Conservation (phyloP, 2,113 vertebrate genomes). For the Charina bottae region DNA sequence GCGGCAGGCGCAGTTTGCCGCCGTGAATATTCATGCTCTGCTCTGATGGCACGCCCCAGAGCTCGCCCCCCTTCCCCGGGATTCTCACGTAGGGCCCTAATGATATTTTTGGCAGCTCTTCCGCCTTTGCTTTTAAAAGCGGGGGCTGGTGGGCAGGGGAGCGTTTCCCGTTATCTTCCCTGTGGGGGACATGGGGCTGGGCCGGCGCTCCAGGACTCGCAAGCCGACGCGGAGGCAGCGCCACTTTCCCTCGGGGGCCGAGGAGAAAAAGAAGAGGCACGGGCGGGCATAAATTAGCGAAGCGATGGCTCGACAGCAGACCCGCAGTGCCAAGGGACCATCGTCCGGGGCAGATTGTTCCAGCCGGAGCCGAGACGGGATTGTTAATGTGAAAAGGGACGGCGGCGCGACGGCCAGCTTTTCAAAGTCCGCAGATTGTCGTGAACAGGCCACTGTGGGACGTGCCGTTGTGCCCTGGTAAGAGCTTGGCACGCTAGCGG, state of each 20-base stretch:
- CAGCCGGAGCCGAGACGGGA: background rate
- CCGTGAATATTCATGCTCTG: conserved; percentile 22
- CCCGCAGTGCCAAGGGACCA: background rate
- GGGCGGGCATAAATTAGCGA: background rate
- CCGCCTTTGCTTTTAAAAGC: background rate
- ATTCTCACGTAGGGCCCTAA: background rate
- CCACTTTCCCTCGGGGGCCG: background rate
- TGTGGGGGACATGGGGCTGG: accelerated
- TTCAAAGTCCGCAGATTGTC: background rate
- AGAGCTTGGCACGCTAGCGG: background rate
- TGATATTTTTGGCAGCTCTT: conserved; percentile 30
- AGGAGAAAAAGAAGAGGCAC: background rate
- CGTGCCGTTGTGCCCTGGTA: background rate
- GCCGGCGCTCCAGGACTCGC: background rate
- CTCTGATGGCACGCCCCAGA: background rate
- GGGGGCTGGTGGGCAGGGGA: accelerated
- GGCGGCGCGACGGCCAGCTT: background rate
- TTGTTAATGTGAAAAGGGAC: background rate
- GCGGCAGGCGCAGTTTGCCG: background rate
- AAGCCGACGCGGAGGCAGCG: background rate
- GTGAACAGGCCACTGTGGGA: background rate
- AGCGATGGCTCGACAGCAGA: background rate
- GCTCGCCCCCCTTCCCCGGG: background rate
- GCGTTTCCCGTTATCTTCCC: background rate
- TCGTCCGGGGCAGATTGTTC: background rate